Evolutionary conservation across 2,888 invertebrate genomes (phyloP), one percentile per base, ranked within the genome.

Genomic region (Meganola albula): DNA sequence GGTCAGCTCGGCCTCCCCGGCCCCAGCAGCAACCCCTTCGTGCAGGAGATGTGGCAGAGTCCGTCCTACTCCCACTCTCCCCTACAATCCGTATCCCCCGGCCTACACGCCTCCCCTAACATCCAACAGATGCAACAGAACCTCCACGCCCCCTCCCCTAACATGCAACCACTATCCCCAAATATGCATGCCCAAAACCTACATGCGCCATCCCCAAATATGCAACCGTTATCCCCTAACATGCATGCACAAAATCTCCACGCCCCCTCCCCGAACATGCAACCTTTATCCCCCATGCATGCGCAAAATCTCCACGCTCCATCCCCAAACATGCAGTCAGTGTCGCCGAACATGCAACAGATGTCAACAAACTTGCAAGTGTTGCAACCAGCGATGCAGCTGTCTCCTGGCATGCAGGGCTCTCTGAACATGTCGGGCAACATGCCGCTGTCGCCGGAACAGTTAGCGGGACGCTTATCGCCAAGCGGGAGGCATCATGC

Each of bases 401-500:
- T 28, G 1, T 34, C 45, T 0, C 46, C 47, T 0, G 29, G 23
- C 9, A 39, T 48, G 26, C 38, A 33, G 4, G 4, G 26, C 24
- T 24, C n/a, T n/a, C n/a, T n/a, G 4, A 11, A 14, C 13, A 14
- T 27, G 18, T 31, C 31, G 9, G 29, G 29, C 25, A 30, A 24
- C 20, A 36, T 43, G 38, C 44, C 33, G 10, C 23, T 39, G 27
- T 20, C 33, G 4, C 37, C 40, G 1, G n/a, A 27, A 12, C 13
- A 36, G 38, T 26, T 40, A 34, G 8, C 24, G 39, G 40, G 43
- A 6, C 44, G 42, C 24, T 28, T 50, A 12, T 43, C 53, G 4
- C 50, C 53, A 2, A 46, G 36, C 12, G n/a, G n/a, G n/a, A 46
- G 61, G 54, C 25, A 34, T 4, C 35, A 33, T 9, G 31, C 25